Percentiles rank a stretch among this genome's conserved stretches.
These are phyloP conservation scores for Prosapia bicincta DNA, from an alignment of 2,888 invertebrate genomes.

Conservation along the genomic window DNA sequence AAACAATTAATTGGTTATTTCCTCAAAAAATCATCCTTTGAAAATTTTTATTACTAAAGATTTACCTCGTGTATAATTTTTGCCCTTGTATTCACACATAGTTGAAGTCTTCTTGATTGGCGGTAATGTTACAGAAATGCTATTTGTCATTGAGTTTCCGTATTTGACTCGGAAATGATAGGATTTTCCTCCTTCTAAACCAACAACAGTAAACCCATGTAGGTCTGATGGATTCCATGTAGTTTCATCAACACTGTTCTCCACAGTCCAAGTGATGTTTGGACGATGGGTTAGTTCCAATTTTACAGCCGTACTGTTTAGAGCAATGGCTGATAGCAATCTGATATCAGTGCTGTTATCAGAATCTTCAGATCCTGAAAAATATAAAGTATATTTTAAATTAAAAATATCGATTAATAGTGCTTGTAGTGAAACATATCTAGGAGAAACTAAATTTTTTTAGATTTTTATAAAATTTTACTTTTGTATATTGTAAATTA, in stretches of 20 bases:
- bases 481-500: too few relatives aligned
- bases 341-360: conserved; percentile 27
- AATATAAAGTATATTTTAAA: too few relatives aligned
- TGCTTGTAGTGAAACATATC: too few relatives aligned
- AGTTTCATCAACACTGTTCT: conserved; percentile 47
- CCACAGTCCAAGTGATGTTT: conserved; percentile 44
- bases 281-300: conserved; percentile 47
- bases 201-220: conserved; percentile 35
- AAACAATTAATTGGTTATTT: too few relatives aligned
- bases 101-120: conserved; percentile 28
- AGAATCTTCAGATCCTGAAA: conserved; percentile 11
- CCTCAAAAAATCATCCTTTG: too few relatives aligned
- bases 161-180: conserved; percentile 46
- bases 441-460: too few relatives aligned
- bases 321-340: conserved; percentile 43
- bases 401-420: too few relatives aligned
- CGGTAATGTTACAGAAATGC: conserved; percentile 37
- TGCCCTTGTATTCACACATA: conserved; percentile 44
- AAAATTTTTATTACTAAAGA: too few relatives aligned
- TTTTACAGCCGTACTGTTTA: conserved; percentile 46
- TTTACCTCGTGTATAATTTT: conserved; percentile 41
- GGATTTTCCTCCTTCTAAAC: conserved; percentile 46
- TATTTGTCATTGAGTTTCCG: conserved; percentile 41
- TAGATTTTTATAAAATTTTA: too few relatives aligned
- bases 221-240: conserved; percentile 44